Base-by-base conservation (phyloP, 2,888 invertebrate genomes). In the Portevinia maculata region DNA sequence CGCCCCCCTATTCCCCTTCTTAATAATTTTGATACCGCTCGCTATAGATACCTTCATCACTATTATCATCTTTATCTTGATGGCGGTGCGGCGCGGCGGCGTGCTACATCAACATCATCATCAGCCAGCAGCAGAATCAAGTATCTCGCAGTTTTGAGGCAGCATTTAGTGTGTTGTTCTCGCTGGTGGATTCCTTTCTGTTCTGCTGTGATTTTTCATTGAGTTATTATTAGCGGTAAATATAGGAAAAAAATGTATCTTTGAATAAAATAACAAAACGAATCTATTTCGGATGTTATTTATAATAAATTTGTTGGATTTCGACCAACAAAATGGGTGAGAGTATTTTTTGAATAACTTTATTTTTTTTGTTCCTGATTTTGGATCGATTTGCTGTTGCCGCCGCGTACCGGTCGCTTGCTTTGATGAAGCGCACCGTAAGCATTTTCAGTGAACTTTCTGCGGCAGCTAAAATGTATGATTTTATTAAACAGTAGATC, bases 211-310 rank as follows among this genome's bases (percentile, higher is more conserved):
- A 83, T 83, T 78, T 76, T 83, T 83, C 83, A 83, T 83, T 83
- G 83, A 78, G 83, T 83, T 83, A 83, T 83, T 83, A 83, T 83
- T 83, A 83, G 83, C 83, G 78, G 83, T 83, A 78, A 83, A 83
- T 83, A 67, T 83, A 83, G 83, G 71, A 83, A 83, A 81, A n/a
- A 83, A 83, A 78, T 83, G 83, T 83, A 83, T 83, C 83, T 83
- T 71, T 78, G 83, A 83, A 83, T 83, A 71, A 83, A 83, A 83
- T 83, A 83, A 83, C 83, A 83, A 83, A 83, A 83, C 83, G 78
- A 78, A 78, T 76, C 83, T 83, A 83, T 83, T 83, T 83, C 62
- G 83, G 78, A 78, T 83, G 78, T 76, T 83, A 83, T 83, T 83
- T 83, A 78, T 83, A 83, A 78, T 83, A 83, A 83, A 83, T 83